Percentiles rank a stretch among this genome's conserved stretches.
These are phyloP conservation scores for Sesamia inferens DNA, from an alignment of 2,888 invertebrate species.

Conservation along the genomic window DNA sequence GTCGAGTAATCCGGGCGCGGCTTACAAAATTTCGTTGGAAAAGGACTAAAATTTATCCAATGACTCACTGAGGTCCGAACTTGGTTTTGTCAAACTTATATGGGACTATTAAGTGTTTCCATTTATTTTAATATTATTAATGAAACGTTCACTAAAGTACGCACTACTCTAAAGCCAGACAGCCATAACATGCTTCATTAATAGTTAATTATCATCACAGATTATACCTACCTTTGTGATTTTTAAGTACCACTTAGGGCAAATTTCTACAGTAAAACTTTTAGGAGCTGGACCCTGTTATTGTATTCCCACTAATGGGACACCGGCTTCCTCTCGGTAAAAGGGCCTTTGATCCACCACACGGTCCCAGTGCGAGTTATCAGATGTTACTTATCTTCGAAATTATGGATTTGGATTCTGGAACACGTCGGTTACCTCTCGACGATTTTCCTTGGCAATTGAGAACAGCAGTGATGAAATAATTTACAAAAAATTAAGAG, in stretches of 20 bases:
- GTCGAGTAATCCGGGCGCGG: conserved; percentile 47
- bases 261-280: not conserved
- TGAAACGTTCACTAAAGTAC: not conserved
- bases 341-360: no score
- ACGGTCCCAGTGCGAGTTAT: no score
- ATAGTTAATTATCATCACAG: not conserved
- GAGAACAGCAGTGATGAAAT: no score
- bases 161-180: not conserved
- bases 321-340: no score
- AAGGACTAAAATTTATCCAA: conserved; percentile 51
- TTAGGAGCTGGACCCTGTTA: not conserved
- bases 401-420: no score
- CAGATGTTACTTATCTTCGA: no score
- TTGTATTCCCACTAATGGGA: no score
- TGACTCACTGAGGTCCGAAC: conserved; percentile 34
- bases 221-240: not conserved
- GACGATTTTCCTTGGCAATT: no score
- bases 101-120: not conserved
- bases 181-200: not conserved
- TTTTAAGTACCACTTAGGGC: not conserved
- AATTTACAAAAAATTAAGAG: no score
- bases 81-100: conserved; percentile 41
- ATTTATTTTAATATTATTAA: not conserved
- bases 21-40: conserved; percentile 43
- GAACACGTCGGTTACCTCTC: no score